Percentiles rank a stretch among this genome's conserved stretches.
These are phyloP conservation scores for Riparia riparia DNA, from an alignment of 2,113 vertebrate genomes.

Conservation along the genomic window DNA sequence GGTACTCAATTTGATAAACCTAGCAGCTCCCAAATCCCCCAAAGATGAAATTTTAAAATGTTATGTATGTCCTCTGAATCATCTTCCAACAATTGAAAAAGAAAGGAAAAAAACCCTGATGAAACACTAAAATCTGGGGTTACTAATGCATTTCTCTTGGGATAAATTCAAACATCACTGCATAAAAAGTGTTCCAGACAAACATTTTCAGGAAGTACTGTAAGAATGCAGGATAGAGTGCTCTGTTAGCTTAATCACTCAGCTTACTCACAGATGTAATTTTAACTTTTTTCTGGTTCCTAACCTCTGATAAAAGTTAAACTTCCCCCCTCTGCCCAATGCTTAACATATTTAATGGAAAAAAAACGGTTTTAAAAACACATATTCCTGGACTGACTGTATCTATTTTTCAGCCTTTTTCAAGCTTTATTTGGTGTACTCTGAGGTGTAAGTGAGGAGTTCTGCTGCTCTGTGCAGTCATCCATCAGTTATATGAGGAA, in stretches of 20 bases:
- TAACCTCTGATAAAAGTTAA: neutral
- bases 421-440: neutral
- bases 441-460: neutral
- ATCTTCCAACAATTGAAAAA: neutral
- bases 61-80: neutral
- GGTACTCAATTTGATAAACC: neutral
- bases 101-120: neutral
- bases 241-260: neutral
- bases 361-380: neutral
- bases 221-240: neutral
- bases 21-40: neutral
- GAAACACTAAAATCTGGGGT: fast-evolving
- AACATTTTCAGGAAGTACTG: neutral
- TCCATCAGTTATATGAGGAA: neutral
- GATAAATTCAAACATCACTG: neutral
- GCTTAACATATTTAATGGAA: neutral
- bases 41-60: neutral
- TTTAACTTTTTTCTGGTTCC: neutral
- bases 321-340: neutral
- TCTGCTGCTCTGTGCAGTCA: neutral
- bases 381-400: neutral
- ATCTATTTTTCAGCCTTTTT: neutral
- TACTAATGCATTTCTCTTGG: neutral
- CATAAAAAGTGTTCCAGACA: neutral
- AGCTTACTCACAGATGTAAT: neutral